phyloP scores from a whole-genome alignment of 2,797 vertebrate genomes.

The Ptychobarbus kaznakovi region DNA sequence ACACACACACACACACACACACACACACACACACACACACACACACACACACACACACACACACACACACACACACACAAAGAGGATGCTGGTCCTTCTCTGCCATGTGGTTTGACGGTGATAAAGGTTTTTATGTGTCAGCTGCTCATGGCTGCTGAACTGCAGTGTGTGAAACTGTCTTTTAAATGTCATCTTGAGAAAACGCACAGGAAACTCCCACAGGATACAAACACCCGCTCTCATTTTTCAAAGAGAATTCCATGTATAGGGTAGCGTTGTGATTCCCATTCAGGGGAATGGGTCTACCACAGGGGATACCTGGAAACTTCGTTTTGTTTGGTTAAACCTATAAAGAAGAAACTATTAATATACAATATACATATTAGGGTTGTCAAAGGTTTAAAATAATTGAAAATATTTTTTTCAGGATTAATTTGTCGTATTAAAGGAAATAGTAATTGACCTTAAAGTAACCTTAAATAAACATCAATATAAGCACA shows the following conservation, averaged over 20 bases:
- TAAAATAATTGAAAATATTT: neutral
- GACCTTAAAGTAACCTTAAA: neutral
- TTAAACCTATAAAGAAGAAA: constrained; percentile 10
- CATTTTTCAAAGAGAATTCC: constrained; percentile 14
- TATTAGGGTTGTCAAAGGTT: neutral
- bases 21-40: neutral
- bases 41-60: constrained; percentile 11
- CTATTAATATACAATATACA: neutral
- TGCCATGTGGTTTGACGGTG: constrained; percentile 62
- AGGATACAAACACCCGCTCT: constrained; percentile 49
- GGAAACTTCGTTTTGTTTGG: neutral
- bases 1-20: neutral
- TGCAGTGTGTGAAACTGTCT: constrained; percentile 70
- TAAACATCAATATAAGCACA: too few species aligned
- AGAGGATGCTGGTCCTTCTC: constrained; percentile 1
- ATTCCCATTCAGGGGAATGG: neutral
- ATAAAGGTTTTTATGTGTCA: constrained; percentile 69
- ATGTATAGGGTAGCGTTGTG: neutral
- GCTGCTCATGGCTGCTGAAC: constrained; percentile 58
- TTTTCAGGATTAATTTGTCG: too few species aligned
- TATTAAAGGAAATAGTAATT: neutral
- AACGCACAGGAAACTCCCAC: constrained; percentile 59
- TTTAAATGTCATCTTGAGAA: constrained; percentile 77
- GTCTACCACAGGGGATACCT: neutral
- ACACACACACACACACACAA: constrained; percentile 5